Base-by-base conservation (phyloP, 2,888 invertebrate genomes). In the Dichetophora obliterata region DNA sequence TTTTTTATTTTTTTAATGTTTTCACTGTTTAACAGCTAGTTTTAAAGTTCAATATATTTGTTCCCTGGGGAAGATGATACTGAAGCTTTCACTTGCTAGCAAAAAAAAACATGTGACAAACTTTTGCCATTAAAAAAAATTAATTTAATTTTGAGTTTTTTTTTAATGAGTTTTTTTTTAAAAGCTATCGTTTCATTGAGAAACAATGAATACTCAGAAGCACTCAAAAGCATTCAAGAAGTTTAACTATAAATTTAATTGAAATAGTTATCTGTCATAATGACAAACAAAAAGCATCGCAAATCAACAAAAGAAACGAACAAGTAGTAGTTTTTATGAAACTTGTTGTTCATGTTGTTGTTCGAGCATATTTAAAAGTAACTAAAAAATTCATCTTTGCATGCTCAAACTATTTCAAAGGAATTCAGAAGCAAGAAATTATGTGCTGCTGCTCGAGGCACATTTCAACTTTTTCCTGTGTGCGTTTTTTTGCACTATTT, bases 41-140 rank as follows among this genome's bases (percentile, higher is more conserved):
- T 57, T 43, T 59, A 31, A 59, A 59, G 71, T 71, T 71, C 71
- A 71, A 71, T 71, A 71, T 71, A 48, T 71, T 43, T 11, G 37
- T 71, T 57, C 71, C 57, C 59, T 16, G 71, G n/a, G 71, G 59
- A 59, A 16, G 71, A 34, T 14, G 43, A 59, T 71, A 14, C 8
- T 4, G 31, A 61, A 14, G 11, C 31, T 27, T n/a, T 27, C 27
- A 31, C 24, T 11, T 16, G 63, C n/a, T 9, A 4, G 34, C 5
- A 24, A 63, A 31, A 31, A n/a, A n/a, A 31, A 24, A n/a, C 4
- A 34, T 31, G 16, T 34, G 27, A 63, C n/a, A 31, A 31, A 63
- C 16, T 63, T 27, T 61, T 63, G 34, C 63, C 31, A 31, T 31
- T 4, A 5, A 31, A 31, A 31, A 5, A 31, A 31, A 31, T 31